Percentiles rank a stretch among this genome's conserved stretches.
phyloP scores from a whole-genome alignment of 2,888 invertebrate genomes.

The Furcula furcula region DNA sequence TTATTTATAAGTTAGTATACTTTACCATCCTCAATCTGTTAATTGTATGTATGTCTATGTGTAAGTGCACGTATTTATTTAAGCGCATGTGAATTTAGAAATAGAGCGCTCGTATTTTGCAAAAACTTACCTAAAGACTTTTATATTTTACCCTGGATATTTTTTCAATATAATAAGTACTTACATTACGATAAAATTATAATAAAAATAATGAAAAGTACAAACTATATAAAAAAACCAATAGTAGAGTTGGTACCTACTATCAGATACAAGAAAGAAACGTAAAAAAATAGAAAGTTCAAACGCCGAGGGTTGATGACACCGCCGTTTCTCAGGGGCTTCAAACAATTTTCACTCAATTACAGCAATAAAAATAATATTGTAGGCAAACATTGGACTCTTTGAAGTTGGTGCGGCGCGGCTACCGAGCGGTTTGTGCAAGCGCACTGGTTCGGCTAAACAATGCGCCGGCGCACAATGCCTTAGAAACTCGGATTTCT shows the following conservation, averaged over 20 bases:
- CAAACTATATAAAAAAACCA: constrained; percentile 14
- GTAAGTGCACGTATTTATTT: too few species aligned
- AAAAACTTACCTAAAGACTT: too few species aligned
- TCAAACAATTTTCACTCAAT: constrained; percentile 59
- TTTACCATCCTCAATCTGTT: too few species aligned
- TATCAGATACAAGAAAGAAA: constrained; percentile 19
- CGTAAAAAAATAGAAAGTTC: constrained; percentile 65
- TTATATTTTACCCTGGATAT: too few species aligned
- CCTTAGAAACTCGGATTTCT: constrained; percentile 44
- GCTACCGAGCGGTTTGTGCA: constrained; percentile 80
- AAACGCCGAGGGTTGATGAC: constrained; percentile 36
- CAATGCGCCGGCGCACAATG: constrained; percentile 66
- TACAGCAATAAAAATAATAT: constrained; percentile 79
- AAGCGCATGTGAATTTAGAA: too few species aligned
- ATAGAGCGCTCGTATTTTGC: too few species aligned
- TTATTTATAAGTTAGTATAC: too few species aligned
- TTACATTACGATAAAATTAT: too few species aligned
- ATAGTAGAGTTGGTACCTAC: constrained; percentile 14
- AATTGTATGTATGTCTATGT: too few species aligned
- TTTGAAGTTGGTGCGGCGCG: constrained; percentile 61
- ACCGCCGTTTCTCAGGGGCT: constrained; percentile 41
- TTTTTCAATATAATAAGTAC: too few species aligned
- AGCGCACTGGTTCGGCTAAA: constrained; percentile 47
- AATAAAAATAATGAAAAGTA: too few species aligned
- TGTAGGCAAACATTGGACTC: constrained; percentile 65